These are phyloP conservation scores for Ariopsis seemanni DNA, from an alignment of 2,113 vertebrate species.

Conservation along the genomic window DNA sequence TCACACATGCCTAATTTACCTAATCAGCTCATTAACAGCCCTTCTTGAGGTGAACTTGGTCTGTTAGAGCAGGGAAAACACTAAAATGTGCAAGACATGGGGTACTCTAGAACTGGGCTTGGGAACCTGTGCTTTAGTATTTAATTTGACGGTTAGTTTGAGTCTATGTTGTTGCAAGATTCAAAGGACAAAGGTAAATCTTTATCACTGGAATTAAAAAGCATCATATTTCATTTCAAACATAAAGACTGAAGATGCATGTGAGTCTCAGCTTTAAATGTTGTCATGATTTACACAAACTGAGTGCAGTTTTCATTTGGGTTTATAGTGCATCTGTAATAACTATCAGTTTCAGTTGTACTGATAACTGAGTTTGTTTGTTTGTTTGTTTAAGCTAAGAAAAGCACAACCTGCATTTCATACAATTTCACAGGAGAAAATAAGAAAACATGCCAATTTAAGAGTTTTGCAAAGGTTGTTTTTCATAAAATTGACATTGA, in stretches of 20 bases:
- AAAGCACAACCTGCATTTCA: not conserved
- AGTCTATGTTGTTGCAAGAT: not conserved
- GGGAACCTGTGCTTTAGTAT: not conserved
- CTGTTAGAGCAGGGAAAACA: not conserved
- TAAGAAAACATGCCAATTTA: not conserved
- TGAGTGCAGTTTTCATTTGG: not conserved
- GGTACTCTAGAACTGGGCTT: not conserved
- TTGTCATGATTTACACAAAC: not conserved
- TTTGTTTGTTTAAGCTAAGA: not conserved
- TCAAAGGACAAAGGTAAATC: not conserved
- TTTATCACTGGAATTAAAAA: not conserved
- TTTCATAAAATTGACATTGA: not conserved
- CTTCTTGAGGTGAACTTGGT: not conserved
- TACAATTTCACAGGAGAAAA: not conserved
- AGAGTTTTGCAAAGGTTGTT: not conserved
- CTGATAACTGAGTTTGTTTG: not conserved
- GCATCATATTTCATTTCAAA: not conserved
- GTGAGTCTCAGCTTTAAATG: not conserved
- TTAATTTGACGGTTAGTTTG: not conserved
- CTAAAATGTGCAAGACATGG: not conserved
- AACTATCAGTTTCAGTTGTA: not conserved
- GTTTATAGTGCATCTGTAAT: not conserved
- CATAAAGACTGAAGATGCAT: not conserved
- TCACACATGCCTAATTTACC: not conserved
- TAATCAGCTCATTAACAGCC: not conserved